phyloP scores from a whole-genome alignment of 2,113 vertebrate genomes.

The Cercocebus atys region DNA sequence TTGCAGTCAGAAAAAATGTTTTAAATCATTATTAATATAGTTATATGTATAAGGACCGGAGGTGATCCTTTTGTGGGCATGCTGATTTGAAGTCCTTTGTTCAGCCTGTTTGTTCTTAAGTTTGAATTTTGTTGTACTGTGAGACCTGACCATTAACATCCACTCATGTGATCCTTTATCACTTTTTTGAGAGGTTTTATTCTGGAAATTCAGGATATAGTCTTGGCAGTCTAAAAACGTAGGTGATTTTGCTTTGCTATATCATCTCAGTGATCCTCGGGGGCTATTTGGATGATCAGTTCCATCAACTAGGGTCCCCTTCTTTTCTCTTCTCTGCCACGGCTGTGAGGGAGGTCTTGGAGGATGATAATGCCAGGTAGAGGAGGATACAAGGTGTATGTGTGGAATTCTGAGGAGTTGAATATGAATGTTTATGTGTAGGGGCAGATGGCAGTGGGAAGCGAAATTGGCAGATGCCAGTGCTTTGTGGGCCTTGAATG shows the following conservation, averaged over 20 bases:
- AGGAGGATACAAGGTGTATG: neutral
- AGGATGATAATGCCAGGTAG: neutral
- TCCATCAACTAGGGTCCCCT: neutral
- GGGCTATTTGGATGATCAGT: neutral
- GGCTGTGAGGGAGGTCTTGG: neutral
- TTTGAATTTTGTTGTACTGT: neutral
- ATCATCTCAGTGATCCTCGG: neutral
- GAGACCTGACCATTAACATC: neutral
- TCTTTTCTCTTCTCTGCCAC: neutral
- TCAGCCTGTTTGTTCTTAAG: neutral
- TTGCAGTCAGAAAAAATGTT: neutral
- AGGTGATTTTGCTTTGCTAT: neutral
- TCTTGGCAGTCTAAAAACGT: conserved; percentile 1
- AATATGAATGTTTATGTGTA: neutral
- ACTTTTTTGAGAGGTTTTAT: conserved; percentile 10
- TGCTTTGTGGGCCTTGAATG: neutral
- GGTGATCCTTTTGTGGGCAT: neutral
- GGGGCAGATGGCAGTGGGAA: neutral
- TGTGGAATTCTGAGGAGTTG: neutral
- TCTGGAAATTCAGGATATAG: conserved; percentile 18
- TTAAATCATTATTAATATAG: neutral
- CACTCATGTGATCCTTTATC: neutral
- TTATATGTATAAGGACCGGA: neutral
- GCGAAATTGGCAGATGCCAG: neutral
- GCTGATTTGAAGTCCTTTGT: conserved; percentile 7